Evolutionary conservation across 2,888 invertebrate genomes (phyloP).

Genomic region (Helicoverpa assulta): DNA sequence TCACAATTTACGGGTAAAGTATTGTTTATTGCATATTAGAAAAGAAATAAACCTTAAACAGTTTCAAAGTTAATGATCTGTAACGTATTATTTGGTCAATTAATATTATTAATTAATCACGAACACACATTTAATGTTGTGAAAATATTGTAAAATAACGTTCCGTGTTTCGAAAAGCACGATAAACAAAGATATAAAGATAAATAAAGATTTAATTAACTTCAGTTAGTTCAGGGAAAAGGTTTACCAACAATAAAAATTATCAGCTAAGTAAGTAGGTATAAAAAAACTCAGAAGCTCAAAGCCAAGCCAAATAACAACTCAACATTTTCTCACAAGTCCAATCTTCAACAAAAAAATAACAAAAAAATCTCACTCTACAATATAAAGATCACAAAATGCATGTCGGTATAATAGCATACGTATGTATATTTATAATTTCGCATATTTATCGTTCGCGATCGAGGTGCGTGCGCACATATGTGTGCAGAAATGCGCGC

Average conservation of each 20-base stretch:
- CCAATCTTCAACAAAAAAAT: constrained; percentile 6
- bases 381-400: constrained; percentile 50
- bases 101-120: too few relatives aligned
- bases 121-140: too few relatives aligned
- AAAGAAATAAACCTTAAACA: not conserved
- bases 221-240: too few relatives aligned
- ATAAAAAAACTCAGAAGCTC: not conserved
- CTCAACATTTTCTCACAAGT: not conserved
- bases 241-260: too few relatives aligned
- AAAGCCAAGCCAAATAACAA: not conserved
- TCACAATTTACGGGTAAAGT: not conserved
- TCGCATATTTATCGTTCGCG: constrained; percentile 56
- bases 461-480: constrained; percentile 57
- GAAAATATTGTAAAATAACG: too few relatives aligned
- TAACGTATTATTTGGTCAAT: too few relatives aligned
- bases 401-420: constrained; percentile 34
- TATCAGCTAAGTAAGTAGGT: not conserved
- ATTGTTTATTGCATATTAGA: not conserved
- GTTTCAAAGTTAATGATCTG: not conserved
- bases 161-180: too few relatives aligned
- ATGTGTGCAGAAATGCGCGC: constrained; percentile 83
- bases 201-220: too few relatives aligned
- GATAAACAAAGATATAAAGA: too few relatives aligned
- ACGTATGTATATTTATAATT: constrained; percentile 46
- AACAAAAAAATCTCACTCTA: constrained; percentile 18